Evolutionary conservation across 2,888 invertebrate genomes (phyloP), one percentile per base, ranked within the genome.

Genomic region (Dasypolia templi): DNA sequence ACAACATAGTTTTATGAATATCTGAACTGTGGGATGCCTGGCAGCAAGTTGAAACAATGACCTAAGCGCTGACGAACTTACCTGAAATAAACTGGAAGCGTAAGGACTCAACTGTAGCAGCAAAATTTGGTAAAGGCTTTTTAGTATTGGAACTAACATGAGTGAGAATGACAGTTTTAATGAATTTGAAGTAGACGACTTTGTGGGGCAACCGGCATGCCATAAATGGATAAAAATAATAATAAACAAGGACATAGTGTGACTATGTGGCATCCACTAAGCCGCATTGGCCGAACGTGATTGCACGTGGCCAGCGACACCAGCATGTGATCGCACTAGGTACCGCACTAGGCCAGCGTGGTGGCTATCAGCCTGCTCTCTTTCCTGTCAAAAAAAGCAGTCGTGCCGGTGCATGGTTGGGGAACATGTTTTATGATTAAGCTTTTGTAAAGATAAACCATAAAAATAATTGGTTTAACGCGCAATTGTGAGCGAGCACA

Each of bases 401-500:
- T 5, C 9, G 39, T 35, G 39, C 39, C 9, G 7, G 9, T 39
- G 9, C 39, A 39, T 35, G 6, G 17, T 12, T n/a, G 17, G 29
- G n/a, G n/a, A 32, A 58, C 39, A n/a, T n/a, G 6, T 35, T 5
- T 19, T 17, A 29, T 2, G 4, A 26, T 26, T 44, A n/a, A 19
- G 29, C 32, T n/a, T 35, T n/a, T 70, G 9, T 42, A 39, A 12
- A 61, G 46, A 76, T 76, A 66, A 75, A 32, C 42, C 26, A 53
- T 29, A 11, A 22, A 56, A 44, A 51, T 11, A 44, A 19, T 49
- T 26, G 11, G 49, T 76, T 77, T 62, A 77, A 76, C 32, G 42
- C 62, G 65, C 56, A 79, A 70, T 63, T 61, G 63, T n/a, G n/a
- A n/a, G 44, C 39, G 49, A 56, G 39, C 9, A 75, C 39, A 66